Evolutionary conservation across 1,140 invertebrate genomes (phyloP).

Genomic region (Ostrea denselamellosa): DNA sequence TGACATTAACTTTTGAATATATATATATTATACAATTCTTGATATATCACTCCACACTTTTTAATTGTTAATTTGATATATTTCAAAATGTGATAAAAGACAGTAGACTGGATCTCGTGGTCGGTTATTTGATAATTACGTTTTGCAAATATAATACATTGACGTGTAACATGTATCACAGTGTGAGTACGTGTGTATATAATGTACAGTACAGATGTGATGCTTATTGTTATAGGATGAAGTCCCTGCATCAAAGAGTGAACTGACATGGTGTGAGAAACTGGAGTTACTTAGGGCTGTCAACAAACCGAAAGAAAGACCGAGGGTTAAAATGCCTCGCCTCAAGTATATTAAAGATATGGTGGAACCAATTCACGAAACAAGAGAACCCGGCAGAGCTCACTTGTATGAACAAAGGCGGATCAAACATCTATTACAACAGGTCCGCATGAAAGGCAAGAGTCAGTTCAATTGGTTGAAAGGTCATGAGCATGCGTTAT

Average conservation of each 20-base stretch:
- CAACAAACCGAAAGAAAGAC: slow-evolving; percentile 51
- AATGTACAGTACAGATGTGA: neutral
- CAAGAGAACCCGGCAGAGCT: slow-evolving; percentile 41
- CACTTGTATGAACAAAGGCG: slow-evolving; percentile 56
- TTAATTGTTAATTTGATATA: too few relatives aligned
- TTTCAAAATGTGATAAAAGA: neutral
- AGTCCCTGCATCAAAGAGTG: slow-evolving; percentile 34
- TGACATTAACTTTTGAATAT: neutral
- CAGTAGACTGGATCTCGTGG: neutral
- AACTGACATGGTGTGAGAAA: slow-evolving; percentile 56
- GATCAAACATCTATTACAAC: slow-evolving; percentile 56
- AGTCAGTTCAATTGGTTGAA: slow-evolving; percentile 54
- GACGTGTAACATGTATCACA: neutral
- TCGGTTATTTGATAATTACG: neutral
- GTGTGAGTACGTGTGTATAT: neutral
- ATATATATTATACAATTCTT: neutral
- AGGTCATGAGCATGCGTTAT: slow-evolving; percentile 40
- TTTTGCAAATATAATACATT: neutral
- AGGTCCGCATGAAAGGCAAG: slow-evolving; percentile 50
- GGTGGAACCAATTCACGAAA: slow-evolving; percentile 27
- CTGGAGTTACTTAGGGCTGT: slow-evolving; percentile 53
- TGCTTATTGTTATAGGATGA: neutral
- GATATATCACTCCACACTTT: too few relatives aligned
- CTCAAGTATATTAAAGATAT: slow-evolving; percentile 53
- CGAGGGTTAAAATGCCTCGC: slow-evolving; percentile 47